phyloP scores from a whole-genome alignment of 2,888 invertebrate genomes.

The Dasypolia templi region DNA sequence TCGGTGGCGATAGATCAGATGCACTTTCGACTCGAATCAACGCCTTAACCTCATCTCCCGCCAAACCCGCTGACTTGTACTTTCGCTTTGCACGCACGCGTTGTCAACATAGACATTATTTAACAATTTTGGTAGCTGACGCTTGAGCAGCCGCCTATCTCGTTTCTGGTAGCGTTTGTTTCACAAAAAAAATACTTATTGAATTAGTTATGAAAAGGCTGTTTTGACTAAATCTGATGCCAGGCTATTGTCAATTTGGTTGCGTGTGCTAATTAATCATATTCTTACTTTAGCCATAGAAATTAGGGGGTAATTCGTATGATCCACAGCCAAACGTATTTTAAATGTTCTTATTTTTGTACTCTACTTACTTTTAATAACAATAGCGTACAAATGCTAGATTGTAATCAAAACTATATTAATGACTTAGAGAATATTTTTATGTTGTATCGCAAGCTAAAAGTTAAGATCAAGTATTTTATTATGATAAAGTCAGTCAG shows the following conservation, averaged over 20 bases:
- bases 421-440: slow-evolving; percentile 28
- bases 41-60: slow-evolving; percentile 66
- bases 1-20: slow-evolving; percentile 77
- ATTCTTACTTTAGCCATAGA: not conserved
- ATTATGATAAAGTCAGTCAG: slow-evolving; percentile 33
- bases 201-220: not conserved
- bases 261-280: not conserved
- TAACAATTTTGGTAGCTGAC: slow-evolving; percentile 70
- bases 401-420: slow-evolving; percentile 33
- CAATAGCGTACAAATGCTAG: slow-evolving; percentile 25
- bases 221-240: not conserved
- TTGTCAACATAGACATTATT: slow-evolving; percentile 77
- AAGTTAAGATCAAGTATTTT: slow-evolving; percentile 42
- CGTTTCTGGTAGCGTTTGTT: slow-evolving; percentile 29
- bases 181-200: not conserved
- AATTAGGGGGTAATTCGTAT: slow-evolving; percentile 16
- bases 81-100: slow-evolving; percentile 61
- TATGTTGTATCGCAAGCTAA: slow-evolving; percentile 5
- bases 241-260: not conserved
- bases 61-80: slow-evolving; percentile 66
- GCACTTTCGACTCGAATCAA: slow-evolving; percentile 74
- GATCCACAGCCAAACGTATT: slow-evolving; percentile 10
- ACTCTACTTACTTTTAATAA: slow-evolving; percentile 44
- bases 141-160: slow-evolving; percentile 38
- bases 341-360: slow-evolving; percentile 26